A percentile compares a stretch with the other conserved stretches of the same genome.
These are phyloP conservation scores for Lepidochitona cinerea DNA, from an alignment of 2,888 invertebrate genomes.

Conservation along the genomic window DNA sequence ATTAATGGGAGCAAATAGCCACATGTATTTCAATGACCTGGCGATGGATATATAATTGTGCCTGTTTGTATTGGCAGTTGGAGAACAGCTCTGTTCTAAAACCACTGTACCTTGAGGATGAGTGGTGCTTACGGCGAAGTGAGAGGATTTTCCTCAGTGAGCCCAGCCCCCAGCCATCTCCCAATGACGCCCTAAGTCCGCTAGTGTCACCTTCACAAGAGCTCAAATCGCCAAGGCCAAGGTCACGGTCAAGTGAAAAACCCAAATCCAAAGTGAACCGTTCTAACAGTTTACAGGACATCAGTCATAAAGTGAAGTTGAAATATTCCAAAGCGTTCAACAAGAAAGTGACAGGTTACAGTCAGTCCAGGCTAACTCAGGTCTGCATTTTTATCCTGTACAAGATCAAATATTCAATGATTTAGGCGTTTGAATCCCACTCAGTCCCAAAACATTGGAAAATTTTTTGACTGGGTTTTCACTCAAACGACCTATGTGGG, in stretches of 20 bases:
- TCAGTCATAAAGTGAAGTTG: slow-evolving; percentile 60
- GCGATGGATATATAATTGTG: not conserved
- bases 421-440: no score
- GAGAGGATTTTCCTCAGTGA: slow-evolving; percentile 71
- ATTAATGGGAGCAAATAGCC: no score
- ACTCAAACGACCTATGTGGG: no score
- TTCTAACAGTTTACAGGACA: slow-evolving; percentile 46
- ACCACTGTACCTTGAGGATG: slow-evolving; percentile 61
- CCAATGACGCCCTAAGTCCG: not conserved
- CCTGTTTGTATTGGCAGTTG: slow-evolving; percentile 26
- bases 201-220: slow-evolving; percentile 4
- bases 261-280: slow-evolving; percentile 41
- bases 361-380: not conserved
- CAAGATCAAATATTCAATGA: no score
- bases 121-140: slow-evolving; percentile 67
- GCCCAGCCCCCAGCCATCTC: slow-evolving; percentile 51
- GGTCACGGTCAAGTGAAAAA: slow-evolving; percentile 21
- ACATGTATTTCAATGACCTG: no score
- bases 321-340: slow-evolving; percentile 48
- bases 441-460: no score
- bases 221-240: slow-evolving; percentile 15
- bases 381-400: not conserved
- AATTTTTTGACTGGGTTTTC: no score
- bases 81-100: slow-evolving; percentile 46
- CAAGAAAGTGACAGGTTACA: slow-evolving; percentile 21